Conservation (phyloP, 2,888 invertebrate species). For the Linnaemya tessellans region DNA sequence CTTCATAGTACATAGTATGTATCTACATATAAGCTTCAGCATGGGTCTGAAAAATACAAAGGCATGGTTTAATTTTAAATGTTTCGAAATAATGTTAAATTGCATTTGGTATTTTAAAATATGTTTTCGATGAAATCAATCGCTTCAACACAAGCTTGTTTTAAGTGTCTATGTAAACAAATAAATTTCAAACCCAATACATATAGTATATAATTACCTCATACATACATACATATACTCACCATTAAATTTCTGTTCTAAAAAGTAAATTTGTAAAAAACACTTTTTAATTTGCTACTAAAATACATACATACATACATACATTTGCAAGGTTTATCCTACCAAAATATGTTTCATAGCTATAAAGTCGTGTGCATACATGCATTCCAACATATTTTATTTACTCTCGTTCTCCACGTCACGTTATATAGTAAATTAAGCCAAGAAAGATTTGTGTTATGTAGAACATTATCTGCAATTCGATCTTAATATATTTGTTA, state of each 20-base stretch:
- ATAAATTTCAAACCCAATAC: not conserved
- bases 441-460: too few relatives aligned
- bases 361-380: not conserved
- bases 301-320: not conserved
- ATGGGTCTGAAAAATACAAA: not conserved
- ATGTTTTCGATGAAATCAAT: not conserved
- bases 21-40: slow-evolving; percentile 31
- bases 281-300: too few relatives aligned
- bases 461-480: too few relatives aligned
- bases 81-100: slow-evolving; percentile 14
- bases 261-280: too few relatives aligned
- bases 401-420: not conserved
- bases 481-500: too few relatives aligned
- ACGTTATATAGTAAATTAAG: too few relatives aligned
- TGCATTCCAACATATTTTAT: not conserved
- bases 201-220: too few relatives aligned
- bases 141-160: slow-evolving; percentile 31
- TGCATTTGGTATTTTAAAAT: slow-evolving; percentile 24
- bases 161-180: slow-evolving; percentile 28
- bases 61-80: slow-evolving; percentile 35
- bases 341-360: not conserved
- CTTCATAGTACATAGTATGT: not conserved
- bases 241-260: too few relatives aligned
- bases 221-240: too few relatives aligned
- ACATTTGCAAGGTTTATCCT: not conserved